phyloP scores from a whole-genome alignment of 2,797 vertebrate genomes.

The Takifugu ocellatus region DNA sequence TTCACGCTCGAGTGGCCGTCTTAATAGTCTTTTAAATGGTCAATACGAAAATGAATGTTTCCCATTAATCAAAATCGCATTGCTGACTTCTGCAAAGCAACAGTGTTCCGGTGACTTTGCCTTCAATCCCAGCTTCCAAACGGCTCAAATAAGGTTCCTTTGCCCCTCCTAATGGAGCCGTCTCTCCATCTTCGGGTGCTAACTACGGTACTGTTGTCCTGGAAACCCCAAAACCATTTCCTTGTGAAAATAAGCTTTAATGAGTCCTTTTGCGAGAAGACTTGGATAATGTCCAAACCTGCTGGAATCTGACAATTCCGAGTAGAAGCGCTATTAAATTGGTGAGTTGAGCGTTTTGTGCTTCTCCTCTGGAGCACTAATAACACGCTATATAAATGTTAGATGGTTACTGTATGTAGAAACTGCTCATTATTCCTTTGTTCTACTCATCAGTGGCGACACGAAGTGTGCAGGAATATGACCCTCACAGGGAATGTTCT shows the following conservation, averaged over 20 bases:
- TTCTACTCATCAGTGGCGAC: too few relatives aligned
- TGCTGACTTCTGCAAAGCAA: constrained; percentile 46
- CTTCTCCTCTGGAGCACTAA: constrained; percentile 12
- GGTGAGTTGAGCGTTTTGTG: neutral
- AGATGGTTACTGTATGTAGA: constrained; percentile 1
- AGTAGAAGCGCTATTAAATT: constrained; percentile 22
- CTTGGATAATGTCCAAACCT: constrained; percentile 13
- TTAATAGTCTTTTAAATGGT: constrained; percentile 77
- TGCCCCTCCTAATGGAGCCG: neutral
- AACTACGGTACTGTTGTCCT: constrained; percentile 4
- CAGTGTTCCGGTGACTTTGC: constrained; percentile 27
- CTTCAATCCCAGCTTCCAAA: constrained; percentile 26
- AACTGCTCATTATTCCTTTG: constrained; percentile 11
- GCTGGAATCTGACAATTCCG: constrained; percentile 19
- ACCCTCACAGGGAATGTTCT: neutral
- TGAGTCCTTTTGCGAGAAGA: neutral
- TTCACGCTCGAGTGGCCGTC: constrained; percentile 72
- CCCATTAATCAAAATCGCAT: constrained; percentile 70
- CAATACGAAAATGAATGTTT: constrained; percentile 73
- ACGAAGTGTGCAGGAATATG: too few relatives aligned
- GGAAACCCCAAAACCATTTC: constrained; percentile 10
- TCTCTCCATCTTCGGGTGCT: constrained; percentile 3
- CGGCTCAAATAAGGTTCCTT: constrained; percentile 20
- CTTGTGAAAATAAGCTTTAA: constrained; percentile 19
- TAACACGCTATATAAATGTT: constrained; percentile 4